Evolutionary conservation across 2,113 vertebrate genomes (phyloP), one percentile per base, ranked within the genome.

Genomic region (Patagioenas fasciata): DNA sequence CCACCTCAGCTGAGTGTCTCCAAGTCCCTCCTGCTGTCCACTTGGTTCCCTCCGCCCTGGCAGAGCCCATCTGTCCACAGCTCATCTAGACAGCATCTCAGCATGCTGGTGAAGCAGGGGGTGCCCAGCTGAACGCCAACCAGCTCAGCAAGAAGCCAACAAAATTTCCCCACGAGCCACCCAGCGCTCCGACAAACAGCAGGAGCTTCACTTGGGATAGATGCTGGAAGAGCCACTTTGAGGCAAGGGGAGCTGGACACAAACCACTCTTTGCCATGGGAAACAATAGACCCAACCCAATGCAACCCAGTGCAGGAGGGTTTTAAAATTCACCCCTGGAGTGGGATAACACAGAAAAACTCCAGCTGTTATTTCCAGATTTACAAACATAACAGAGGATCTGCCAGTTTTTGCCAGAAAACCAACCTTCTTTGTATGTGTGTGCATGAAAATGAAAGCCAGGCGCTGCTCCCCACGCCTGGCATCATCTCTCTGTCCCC

Each of bases 281-380:
- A 92, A 87, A 97, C 91, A 93, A 93, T 44, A 83, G 91, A 42
- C 60, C n/a, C 38, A 89, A 32, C 61, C 50, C 78, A 74, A 7
- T 0, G 11, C 73, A 72, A 31, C n/a, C 29, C 81, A 36, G 3
- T 2, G 2, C 4, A 3, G 15, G 44, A 54, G 38, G 34, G 61
- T 16, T 80, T 84, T 73, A 54, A 60, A 92, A 92, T 36, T 71
- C 65, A 74, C 48, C 80, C 60, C 92, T 60, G 32, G 38, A 28
- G 24, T 0, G 0, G 21, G 44, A 64, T 34, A 78, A 53, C 4
- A 2, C 29, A 86, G 73, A 90, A 93, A 85, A 64, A 31, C 48
- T 64, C 90, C 95, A 93, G 66, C 78, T 95, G 69, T 65, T 92
- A 62, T 87, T 93, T 56, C 34, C 77, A 92, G 53, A 75, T 36